Conservation (phyloP, 2,113 vertebrate genomes). For the Polyodon spathula region DNA sequence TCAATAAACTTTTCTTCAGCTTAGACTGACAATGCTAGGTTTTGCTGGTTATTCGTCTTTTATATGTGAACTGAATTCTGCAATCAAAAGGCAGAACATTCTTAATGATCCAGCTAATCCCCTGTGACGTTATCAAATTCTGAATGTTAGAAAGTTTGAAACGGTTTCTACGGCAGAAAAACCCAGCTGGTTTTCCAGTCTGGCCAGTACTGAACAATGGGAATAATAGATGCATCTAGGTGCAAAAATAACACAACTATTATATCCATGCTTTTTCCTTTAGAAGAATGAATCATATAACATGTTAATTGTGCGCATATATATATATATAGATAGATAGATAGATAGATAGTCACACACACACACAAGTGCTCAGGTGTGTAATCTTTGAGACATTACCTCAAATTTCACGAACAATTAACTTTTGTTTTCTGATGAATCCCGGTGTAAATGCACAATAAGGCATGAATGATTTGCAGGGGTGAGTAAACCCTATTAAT, state of each 20-base stretch:
- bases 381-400: background rate
- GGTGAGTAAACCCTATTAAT: background rate
- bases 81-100: background rate
- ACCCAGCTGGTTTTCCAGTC: too few relatives aligned
- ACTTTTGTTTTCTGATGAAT: background rate
- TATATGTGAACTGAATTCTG: background rate
- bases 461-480: background rate
- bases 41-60: background rate
- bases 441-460: background rate
- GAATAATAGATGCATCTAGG: too few relatives aligned
- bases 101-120: background rate
- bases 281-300: too few relatives aligned
- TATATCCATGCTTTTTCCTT: too few relatives aligned
- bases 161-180: too few relatives aligned
- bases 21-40: too few relatives aligned
- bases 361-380: constrained; percentile 1
- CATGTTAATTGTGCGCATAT: too few relatives aligned
- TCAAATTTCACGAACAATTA: background rate
- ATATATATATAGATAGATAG: too few relatives aligned
- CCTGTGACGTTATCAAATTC: background rate
- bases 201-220: too few relatives aligned
- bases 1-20: background rate
- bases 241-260: too few relatives aligned
- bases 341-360: too few relatives aligned
- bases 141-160: background rate